phyloP scores from a whole-genome alignment of 2,797 vertebrate species.

The Hypotaenidia okinawae region DNA sequence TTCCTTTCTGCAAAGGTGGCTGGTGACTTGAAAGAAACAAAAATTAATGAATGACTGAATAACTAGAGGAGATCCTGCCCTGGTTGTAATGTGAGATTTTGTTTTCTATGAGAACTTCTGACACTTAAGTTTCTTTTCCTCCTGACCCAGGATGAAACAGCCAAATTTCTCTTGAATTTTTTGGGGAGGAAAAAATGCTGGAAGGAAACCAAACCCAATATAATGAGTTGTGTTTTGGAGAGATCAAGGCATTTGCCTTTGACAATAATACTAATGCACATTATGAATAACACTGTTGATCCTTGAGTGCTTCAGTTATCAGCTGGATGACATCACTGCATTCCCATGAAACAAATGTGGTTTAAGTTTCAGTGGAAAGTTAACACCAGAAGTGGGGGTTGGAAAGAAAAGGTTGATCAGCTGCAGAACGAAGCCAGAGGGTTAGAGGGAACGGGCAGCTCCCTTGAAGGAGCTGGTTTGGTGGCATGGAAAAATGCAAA shows the following conservation, averaged over 20 bases:
- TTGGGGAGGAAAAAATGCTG: background rate
- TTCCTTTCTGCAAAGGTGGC: background rate
- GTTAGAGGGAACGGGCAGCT: background rate
- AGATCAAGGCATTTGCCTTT: conserved; percentile 25
- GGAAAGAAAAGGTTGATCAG: background rate
- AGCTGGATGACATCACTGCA: background rate
- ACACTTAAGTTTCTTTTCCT: conserved; percentile 34
- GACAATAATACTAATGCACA: background rate
- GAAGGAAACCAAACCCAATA: background rate
- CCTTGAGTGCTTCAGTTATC: background rate
- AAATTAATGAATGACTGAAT: conserved; percentile 24
- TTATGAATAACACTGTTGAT: conserved; percentile 26
- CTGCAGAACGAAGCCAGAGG: conserved; percentile 31
- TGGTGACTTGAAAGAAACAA: conserved; percentile 42
- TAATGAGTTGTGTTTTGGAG: background rate
- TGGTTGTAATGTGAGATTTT: background rate
- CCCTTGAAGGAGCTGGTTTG: conserved; percentile 2
- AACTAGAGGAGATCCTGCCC: conserved; percentile 10
- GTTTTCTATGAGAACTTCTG: conserved; percentile 58
- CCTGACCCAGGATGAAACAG: background rate
- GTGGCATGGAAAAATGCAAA: background rate
- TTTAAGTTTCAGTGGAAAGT: background rate
- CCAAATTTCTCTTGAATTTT: background rate
- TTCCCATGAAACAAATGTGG: background rate
- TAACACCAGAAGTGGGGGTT: background rate